These are phyloP conservation scores for Cinclus mexicanus DNA, from an alignment of 2,113 vertebrate genomes.

Conservation along the genomic window DNA sequence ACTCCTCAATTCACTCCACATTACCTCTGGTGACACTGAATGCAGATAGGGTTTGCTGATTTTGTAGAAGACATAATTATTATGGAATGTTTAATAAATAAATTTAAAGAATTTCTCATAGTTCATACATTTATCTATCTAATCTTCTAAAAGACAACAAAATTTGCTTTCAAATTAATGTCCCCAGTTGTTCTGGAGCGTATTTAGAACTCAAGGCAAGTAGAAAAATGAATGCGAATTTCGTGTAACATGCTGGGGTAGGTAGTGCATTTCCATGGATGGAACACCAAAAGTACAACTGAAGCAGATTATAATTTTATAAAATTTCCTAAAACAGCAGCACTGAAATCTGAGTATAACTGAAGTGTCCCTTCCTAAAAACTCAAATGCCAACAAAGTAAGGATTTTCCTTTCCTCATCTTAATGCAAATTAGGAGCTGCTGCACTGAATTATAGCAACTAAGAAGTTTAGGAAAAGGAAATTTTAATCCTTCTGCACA, in stretches of 20 bases:
- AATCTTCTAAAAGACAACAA: neutral
- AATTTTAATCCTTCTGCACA: neutral
- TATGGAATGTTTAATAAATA: neutral
- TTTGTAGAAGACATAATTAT: neutral
- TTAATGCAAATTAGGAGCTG: neutral
- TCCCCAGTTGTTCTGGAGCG: neutral
- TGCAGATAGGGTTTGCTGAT: neutral
- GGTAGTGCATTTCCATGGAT: neutral
- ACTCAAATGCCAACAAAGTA: neutral
- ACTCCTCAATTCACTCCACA: neutral
- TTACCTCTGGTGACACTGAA: neutral
- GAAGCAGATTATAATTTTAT: neutral
- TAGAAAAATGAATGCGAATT: neutral
- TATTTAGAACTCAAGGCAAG: neutral
- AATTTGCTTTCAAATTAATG: neutral
- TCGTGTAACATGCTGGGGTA: neutral
- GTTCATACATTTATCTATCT: neutral
- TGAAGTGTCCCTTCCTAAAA: neutral
- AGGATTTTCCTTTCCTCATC: neutral
- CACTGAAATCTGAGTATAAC: neutral
- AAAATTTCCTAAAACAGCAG: neutral
- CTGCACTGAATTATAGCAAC: neutral
- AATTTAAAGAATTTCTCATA: neutral
- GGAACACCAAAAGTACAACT: neutral
- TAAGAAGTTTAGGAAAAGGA: neutral